A percentile compares a stretch with the other conserved stretches of the same genome.
These are phyloP conservation scores for Coracopsis vasa DNA, from an alignment of 2,113 vertebrate genomes.

Conservation along the genomic window DNA sequence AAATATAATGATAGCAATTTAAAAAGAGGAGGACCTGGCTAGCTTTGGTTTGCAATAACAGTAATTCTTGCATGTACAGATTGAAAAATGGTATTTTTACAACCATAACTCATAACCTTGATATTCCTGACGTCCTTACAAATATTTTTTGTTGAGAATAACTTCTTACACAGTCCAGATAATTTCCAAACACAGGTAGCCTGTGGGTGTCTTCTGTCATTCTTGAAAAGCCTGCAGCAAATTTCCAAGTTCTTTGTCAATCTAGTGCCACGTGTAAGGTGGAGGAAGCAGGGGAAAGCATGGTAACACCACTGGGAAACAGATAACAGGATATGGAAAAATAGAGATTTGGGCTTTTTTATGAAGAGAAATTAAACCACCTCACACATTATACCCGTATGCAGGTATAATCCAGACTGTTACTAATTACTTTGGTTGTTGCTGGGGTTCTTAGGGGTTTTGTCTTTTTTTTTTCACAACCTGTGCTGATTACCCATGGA, in stretches of 20 bases:
- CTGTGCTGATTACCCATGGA: neutral
- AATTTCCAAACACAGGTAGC: neutral
- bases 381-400: neutral
- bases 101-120: neutral
- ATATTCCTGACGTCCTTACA: neutral
- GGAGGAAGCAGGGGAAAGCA: neutral
- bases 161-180: neutral
- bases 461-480: neutral
- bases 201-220: neutral
- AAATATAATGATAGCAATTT: neutral
- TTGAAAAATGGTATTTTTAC: neutral
- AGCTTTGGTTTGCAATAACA: neutral
- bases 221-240: neutral
- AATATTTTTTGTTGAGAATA: neutral
- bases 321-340: neutral
- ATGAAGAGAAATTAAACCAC: neutral
- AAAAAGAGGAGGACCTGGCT: neutral
- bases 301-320: neutral
- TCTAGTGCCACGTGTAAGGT: neutral
- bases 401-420: neutral
- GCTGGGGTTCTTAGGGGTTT: neutral
- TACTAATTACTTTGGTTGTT: neutral
- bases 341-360: neutral
- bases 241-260: neutral
- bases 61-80: neutral